A percentile compares a stretch with the other conserved stretches of the same genome.
These are phyloP conservation scores for Rhorus exstirpatorius DNA, from an alignment of 2,888 invertebrate genomes.

Conservation along the genomic window DNA sequence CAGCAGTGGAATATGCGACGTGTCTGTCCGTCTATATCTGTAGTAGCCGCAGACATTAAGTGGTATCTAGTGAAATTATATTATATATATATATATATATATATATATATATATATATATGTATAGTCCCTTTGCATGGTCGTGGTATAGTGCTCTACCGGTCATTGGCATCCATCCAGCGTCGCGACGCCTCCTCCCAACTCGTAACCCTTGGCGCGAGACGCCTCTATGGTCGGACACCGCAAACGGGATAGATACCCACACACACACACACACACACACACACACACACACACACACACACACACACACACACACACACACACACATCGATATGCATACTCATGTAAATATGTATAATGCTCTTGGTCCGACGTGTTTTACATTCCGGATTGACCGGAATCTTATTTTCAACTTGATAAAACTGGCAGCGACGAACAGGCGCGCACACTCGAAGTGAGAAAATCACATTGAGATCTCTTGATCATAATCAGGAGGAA, in stretches of 20 bases:
- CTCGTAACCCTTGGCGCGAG: conserved; percentile 62
- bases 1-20: conserved; percentile 36
- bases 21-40: conserved; percentile 55
- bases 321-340: conserved; percentile 38
- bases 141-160: conserved; percentile 57
- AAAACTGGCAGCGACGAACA: not conserved
- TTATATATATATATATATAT: conserved; percentile 15
- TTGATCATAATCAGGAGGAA: conserved; percentile 43
- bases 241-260: conserved; percentile 34
- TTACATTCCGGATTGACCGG: conserved; percentile 67
- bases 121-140: conserved; percentile 49
- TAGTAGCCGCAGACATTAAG: conserved; percentile 57
- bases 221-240: conserved; percentile 41
- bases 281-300: conserved; percentile 15
- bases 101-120: conserved; percentile 3
- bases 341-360: not conserved
- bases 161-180: conserved; percentile 69
- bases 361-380: conserved; percentile 36
- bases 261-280: not conserved
- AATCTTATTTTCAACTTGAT: conserved; percentile 58
- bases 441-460: not conserved
- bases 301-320: conserved; percentile 28
- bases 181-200: conserved; percentile 66
- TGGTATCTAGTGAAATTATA: conserved; percentile 23
- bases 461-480: conserved; percentile 34